Conservation (phyloP, 2,888 invertebrate species). For the Mimumesa dahlbomi region DNA sequence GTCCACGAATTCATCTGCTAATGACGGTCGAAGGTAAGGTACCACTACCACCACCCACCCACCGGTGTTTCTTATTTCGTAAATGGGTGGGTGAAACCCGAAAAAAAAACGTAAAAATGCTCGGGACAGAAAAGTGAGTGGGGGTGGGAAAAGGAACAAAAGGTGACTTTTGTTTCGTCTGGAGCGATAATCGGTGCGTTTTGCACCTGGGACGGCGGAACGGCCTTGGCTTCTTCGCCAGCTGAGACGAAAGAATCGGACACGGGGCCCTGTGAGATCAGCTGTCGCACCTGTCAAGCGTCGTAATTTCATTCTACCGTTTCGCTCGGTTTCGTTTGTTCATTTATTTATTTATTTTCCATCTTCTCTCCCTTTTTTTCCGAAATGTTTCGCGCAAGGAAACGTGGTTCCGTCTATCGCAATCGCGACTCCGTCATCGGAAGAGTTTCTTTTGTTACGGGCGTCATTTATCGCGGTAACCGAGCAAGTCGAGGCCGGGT, state of each 20-base stretch:
- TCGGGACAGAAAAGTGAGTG: not conserved
- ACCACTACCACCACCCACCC: too few relatives aligned
- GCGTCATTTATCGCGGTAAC: too few relatives aligned
- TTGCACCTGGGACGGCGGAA: constrained; percentile 63
- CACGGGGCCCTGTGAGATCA: constrained; percentile 42
- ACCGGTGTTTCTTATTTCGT: too few relatives aligned
- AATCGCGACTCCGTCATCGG: not conserved
- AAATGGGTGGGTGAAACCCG: too few relatives aligned
- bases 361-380: too few relatives aligned
- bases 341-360: too few relatives aligned
- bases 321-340: constrained; percentile 29
- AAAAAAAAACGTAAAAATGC: not conserved
- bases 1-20: too few relatives aligned
- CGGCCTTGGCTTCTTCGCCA: constrained; percentile 58
- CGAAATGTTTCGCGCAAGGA: too few relatives aligned
- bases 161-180: constrained; percentile 57
- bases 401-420: not conserved
- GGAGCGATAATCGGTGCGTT: constrained; percentile 53
- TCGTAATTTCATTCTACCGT: constrained; percentile 59
- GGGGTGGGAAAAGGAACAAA: constrained; percentile 8
- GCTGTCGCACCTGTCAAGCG: constrained; percentile 64
- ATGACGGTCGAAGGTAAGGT: too few relatives aligned
- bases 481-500: not conserved
- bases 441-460: not conserved
- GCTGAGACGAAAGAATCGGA: constrained; percentile 54